Base-by-base conservation (phyloP, 2,888 invertebrate genomes). In the Mechanitis mazaeus region DNA sequence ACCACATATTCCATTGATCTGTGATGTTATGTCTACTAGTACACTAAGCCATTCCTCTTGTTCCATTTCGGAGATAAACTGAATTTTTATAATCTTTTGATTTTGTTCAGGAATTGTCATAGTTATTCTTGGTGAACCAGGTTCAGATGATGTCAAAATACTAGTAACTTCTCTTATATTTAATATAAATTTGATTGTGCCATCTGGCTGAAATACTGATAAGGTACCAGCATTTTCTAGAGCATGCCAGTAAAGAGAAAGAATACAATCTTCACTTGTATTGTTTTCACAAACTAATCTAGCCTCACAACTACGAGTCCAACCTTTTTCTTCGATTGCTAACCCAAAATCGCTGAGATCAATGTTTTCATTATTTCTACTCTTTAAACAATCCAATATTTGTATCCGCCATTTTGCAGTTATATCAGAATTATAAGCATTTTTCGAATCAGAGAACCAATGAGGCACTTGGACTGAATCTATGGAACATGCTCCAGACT, bases 31-130 rank as follows among this genome's bases (percentile, higher is more conserved):
- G 68, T 94, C 94, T 12, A 94, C 93, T 71, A 96, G 91, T 77
- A 96, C 94, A 64, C 94, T 93, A 61, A 96, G 92, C 97, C 97
- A 97, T 77, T 97, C 97, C 83, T 97, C 96, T 85, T 96, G 92
- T 83, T 96, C 95, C 66, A 94, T 93, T 84, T 97, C 97, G 69
- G 95, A 94, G 59, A 92, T 90, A 78, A 96, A 97, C 76, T 95
- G 94, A 63, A 97, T 85, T 78, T 93, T 93, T 53, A 96, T 91
- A 6, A 94, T 92, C 61, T 83, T 76, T 64, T 90, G 91, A 65
- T 85, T 87, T 68, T 93, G 91, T 66, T 93, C 91, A 9, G 95
- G 94, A 1, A 94, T 93, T 74, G 95, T 94, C 67, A 97, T 87
- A 28, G 94, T 93, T 65, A 97, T 85, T 67, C 95, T 92, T 3